Evolutionary conservation across 1,140 invertebrate species (phyloP).

Genomic region (Philaenus spumarius): DNA sequence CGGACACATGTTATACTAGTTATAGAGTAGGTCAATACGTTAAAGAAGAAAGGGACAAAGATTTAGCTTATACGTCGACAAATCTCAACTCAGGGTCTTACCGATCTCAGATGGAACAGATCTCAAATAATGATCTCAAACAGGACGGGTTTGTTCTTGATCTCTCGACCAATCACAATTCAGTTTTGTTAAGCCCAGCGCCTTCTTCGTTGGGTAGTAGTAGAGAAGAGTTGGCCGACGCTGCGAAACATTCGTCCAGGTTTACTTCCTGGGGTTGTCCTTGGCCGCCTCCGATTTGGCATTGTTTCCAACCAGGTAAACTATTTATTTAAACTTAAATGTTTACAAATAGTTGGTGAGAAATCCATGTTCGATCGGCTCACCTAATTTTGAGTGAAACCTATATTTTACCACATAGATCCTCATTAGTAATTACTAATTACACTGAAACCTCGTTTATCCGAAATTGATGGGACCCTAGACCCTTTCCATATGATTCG

Average conservation of each 20-base stretch:
- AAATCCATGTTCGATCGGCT: no score
- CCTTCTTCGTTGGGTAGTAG: constrained; percentile 29
- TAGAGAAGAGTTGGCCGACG: constrained; percentile 25
- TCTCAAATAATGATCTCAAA: constrained; percentile 11
- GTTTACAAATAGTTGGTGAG: no score
- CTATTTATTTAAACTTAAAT: no score
- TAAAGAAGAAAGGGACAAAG: background rate
- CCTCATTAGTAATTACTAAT: no score
- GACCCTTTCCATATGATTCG: no score
- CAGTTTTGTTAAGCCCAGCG: constrained; percentile 28
- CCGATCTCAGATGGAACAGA: constrained; percentile 10
- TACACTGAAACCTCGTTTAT: no score
- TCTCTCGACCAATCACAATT: constrained; percentile 14
- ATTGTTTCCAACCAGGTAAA: constrained; percentile 29
- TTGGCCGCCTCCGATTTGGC: constrained; percentile 28
- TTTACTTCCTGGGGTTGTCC: constrained; percentile 14
- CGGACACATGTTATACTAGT: background rate
- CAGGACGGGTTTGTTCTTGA: constrained; percentile 7
- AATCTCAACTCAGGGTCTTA: background rate
- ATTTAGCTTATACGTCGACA: no score
- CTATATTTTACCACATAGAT: no score
- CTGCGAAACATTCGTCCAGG: background rate
- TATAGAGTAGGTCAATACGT: background rate
- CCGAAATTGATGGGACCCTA: no score
- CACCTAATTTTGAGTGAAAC: no score